phyloP scores from a whole-genome alignment of 2,888 invertebrate species.

The Meiosimyza platycephala region DNA sequence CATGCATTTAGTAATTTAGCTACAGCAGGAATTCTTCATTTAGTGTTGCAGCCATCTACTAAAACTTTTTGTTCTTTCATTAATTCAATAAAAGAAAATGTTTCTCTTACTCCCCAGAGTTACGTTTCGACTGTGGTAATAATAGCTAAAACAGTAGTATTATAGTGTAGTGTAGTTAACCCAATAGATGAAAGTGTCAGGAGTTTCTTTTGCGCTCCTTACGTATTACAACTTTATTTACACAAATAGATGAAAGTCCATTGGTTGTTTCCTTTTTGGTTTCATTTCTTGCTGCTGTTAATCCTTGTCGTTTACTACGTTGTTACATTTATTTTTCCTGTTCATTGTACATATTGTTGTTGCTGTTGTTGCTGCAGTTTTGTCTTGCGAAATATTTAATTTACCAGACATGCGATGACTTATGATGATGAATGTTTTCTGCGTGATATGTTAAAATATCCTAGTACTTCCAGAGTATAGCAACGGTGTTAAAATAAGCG shows the following conservation, averaged over 20 bases:
- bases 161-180: too few relatives aligned
- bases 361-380: not conserved
- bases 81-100: conserved; percentile 25
- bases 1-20: conserved; percentile 13
- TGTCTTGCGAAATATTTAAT: conserved; percentile 55
- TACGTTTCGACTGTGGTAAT: not conserved
- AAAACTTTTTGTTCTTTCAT: conserved; percentile 6
- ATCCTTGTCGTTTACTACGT: conserved; percentile 22
- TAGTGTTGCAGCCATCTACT: not conserved
- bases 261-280: not conserved
- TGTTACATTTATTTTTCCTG: conserved; percentile 13
- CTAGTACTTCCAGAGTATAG: not conserved
- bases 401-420: conserved; percentile 58
- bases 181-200: not conserved
- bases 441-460: conserved; percentile 52
- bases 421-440: conserved; percentile 67
- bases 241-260: not conserved
- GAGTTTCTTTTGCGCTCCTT: not conserved
- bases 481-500: too few relatives aligned
- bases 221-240: conserved; percentile 25
- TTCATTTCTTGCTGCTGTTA: conserved; percentile 15
- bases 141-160: not conserved
- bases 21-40: not conserved
- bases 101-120: conserved; percentile 4
- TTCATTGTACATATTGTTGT: not conserved